Evolutionary conservation across 2,113 vertebrate genomes (phyloP).

Genomic region (Ceyx margarethae): DNA sequence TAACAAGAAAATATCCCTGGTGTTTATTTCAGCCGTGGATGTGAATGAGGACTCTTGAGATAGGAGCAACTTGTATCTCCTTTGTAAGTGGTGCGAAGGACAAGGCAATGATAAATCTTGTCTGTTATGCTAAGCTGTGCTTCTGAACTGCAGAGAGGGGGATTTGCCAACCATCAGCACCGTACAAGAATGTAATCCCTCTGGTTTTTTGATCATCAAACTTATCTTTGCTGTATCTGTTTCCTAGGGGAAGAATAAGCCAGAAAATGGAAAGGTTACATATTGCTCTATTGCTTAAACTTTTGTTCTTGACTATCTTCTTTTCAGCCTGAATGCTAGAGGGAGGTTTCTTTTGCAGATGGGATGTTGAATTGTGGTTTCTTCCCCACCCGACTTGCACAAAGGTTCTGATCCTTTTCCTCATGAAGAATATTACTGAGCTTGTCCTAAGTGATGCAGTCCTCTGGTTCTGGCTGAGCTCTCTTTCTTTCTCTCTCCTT

Average conservation of each 20-base stretch:
- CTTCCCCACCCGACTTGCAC: neutral
- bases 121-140: slow-evolving; percentile 37
- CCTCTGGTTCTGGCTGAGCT: neutral
- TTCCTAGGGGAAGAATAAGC: slow-evolving; percentile 43
- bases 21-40: neutral
- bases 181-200: slow-evolving; percentile 31
- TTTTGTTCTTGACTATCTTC: neutral
- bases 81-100: slow-evolving; percentile 4
- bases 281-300: slow-evolving; percentile 12
- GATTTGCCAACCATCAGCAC: slow-evolving; percentile 48
- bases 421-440: neutral
- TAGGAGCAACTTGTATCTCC: neutral
- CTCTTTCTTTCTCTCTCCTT: neutral
- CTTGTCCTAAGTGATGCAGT: neutral
- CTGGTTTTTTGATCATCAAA: slow-evolving; percentile 40
- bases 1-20: neutral
- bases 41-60: slow-evolving; percentile 18
- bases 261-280: slow-evolving; percentile 47
- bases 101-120: slow-evolving; percentile 53
- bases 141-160: slow-evolving; percentile 34
- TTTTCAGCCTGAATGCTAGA: neutral
- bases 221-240: slow-evolving; percentile 32
- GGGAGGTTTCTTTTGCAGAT: neutral
- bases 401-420: slow-evolving; percentile 2
- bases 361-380: neutral